These are phyloP conservation scores for Tachuris rubrigastra DNA, from an alignment of 2,113 vertebrate genomes.

Conservation along the genomic window DNA sequence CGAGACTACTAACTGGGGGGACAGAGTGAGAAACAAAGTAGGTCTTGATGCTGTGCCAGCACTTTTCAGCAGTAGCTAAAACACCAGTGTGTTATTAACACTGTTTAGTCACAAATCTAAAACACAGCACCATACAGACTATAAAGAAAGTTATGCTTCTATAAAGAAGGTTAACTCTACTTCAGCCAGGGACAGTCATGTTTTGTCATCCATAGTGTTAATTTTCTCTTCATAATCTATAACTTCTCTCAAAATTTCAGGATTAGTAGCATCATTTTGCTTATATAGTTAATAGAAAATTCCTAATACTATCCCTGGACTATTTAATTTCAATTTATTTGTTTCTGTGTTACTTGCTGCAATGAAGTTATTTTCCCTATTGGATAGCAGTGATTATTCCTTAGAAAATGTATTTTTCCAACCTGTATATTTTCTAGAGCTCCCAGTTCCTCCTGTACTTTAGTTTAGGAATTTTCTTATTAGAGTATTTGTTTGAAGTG, in stretches of 20 bases:
- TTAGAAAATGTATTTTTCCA: background rate
- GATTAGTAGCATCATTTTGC: background rate
- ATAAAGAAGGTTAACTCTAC: background rate
- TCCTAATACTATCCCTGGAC: background rate
- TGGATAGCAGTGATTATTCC: background rate
- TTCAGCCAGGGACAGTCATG: rapidly evolving
- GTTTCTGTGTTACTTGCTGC: background rate
- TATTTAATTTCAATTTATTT: background rate
- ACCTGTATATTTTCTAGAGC: background rate
- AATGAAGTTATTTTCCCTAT: background rate
- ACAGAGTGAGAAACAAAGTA: background rate
- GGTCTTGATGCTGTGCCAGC: background rate
- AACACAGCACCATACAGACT: background rate
- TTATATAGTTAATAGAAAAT: background rate
- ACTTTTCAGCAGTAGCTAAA: background rate
- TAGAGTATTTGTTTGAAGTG: background rate
- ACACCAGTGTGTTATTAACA: background rate
- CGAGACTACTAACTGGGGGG: background rate
- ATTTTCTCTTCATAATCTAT: background rate
- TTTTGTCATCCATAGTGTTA: rapidly evolving
- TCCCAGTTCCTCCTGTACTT: background rate
- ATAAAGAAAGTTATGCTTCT: background rate
- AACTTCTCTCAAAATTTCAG: background rate
- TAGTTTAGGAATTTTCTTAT: background rate
- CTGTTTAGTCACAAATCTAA: background rate